These are phyloP conservation scores for Cerceris rybyensis DNA, from an alignment of 2,888 invertebrate genomes.

Conservation along the genomic window DNA sequence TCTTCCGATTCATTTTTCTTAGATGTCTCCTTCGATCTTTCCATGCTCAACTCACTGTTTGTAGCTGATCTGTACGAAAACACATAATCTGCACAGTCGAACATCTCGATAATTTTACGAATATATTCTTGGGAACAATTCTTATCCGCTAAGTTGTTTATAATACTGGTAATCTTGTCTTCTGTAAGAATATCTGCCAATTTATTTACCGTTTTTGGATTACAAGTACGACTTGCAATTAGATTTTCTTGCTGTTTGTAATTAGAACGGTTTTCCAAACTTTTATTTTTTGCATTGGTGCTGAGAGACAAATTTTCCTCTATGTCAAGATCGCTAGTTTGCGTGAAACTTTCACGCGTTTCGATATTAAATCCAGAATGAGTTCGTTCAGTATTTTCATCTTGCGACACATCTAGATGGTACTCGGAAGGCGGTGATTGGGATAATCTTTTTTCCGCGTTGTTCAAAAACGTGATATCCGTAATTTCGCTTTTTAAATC, in stretches of 20 bases:
- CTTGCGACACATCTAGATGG: not conserved
- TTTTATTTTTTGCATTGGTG: conserved; percentile 10
- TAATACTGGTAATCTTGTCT: conserved; percentile 68
- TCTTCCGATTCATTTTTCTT: not conserved
- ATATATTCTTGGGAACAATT: conserved; percentile 71
- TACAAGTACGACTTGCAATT: not conserved
- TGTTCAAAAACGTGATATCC: conserved; percentile 20
- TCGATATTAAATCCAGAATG: not conserved
- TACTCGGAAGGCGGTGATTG: not conserved
- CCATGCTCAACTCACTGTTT: not conserved
- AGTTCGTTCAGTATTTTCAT: not conserved
- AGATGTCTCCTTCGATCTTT: not conserved
- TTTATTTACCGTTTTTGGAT: not conserved
- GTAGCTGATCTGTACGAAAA: conserved; percentile 46
- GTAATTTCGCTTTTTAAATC: conserved; percentile 74
- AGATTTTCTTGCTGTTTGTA: not conserved
- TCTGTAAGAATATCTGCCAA: conserved; percentile 66
- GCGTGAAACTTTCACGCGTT: not conserved
- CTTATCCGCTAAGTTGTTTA: conserved; percentile 67
- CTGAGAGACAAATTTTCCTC: too few species aligned
- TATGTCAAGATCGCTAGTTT: not conserved
- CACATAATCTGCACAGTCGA: conserved; percentile 70
- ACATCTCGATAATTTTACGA: conserved; percentile 69
- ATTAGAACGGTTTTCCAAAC: not conserved
- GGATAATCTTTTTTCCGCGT: too few species aligned